These are phyloP conservation scores for Holothuria glaberrima DNA, from an alignment of 35 echinoderm and acorn worm species.

Conservation along the genomic window DNA sequence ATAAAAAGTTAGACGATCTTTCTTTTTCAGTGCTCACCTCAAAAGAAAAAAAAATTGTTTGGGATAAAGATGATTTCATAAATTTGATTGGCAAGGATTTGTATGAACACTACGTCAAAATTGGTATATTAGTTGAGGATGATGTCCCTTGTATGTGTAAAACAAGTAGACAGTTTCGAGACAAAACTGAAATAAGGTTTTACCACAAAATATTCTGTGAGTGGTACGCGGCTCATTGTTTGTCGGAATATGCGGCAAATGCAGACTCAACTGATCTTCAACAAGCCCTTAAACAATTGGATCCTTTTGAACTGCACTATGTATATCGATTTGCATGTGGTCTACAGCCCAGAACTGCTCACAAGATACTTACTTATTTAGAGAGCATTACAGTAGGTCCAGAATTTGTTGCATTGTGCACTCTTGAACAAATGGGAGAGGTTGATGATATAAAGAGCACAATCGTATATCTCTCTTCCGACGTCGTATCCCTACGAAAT, in stretches of 20 bases:
- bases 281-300: background rate
- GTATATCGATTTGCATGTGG: conserved; percentile 41
- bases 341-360: background rate
- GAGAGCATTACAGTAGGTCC: too few relatives aligned
- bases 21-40: background rate
- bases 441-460: too few relatives aligned
- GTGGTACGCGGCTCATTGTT: conserved; percentile 33
- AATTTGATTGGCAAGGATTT: background rate
- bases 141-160: background rate
- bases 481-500: too few relatives aligned
- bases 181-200: background rate
- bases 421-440: too few relatives aligned
- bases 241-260: background rate
- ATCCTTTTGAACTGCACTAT: conserved; percentile 3
- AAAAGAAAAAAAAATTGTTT: background rate
- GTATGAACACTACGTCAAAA: background rate
- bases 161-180: background rate
- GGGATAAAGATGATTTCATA: background rate
- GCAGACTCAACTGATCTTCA: background rate
- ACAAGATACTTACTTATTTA: too few relatives aligned
- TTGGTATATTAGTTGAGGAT: conserved; percentile 1
- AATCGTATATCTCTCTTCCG: too few relatives aligned
- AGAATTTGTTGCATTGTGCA: too few relatives aligned
- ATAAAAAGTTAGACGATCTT: too few relatives aligned
- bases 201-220: conserved; percentile 34